Evolutionary conservation across 2,888 invertebrate species (phyloP), one percentile per base, ranked within the genome.

Genomic region (Epiperipatus broadwayi): DNA sequence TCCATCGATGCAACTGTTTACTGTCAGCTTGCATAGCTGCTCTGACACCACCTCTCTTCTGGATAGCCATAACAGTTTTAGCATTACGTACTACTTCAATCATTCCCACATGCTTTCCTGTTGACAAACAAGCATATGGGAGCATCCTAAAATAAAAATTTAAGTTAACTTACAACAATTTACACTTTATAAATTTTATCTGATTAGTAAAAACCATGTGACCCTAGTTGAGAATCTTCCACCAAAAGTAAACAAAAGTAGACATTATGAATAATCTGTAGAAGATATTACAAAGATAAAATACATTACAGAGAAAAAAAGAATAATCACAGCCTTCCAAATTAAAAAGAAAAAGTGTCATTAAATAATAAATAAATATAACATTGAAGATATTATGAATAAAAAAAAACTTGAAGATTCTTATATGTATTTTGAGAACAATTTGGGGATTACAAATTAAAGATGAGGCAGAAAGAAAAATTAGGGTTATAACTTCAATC

Each of bases 21-120:
- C 60, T 59, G 44, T 64, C 61, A 22, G 67, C 57, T 51, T 66
- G 66, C 41, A 67, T 58, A 14, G 64, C 63, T 14, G 64, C 61
- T 39, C 61, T 53, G 31, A 54, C 53, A n/a, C 63, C 61, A 21
- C 60, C 60, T 38, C 55, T 51, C 21, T 59, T 51, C 50, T 70
- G 68, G 43, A 71, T 69, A 42, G 64, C 62, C 56, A 68, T 68
- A 21, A 71, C 64, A 2, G 71, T 71, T 48, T 61, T 59, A 16
- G 70, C 64, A 45, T 64, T 58, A 15, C 63, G 56, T 7, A 71
- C 70, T 38, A 67, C 64, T 51, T 69, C 67, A 43, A 71, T 70
- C 47, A 51, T 47, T 5, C 51, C 50, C 12, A 55, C 52, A 33
- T 54, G 49, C 44, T 60, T 61, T 2, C 67, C 70, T 28, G 69